phyloP scores from a whole-genome alignment of 2,797 vertebrate genomes.

The Acanthiza pusilla region DNA sequence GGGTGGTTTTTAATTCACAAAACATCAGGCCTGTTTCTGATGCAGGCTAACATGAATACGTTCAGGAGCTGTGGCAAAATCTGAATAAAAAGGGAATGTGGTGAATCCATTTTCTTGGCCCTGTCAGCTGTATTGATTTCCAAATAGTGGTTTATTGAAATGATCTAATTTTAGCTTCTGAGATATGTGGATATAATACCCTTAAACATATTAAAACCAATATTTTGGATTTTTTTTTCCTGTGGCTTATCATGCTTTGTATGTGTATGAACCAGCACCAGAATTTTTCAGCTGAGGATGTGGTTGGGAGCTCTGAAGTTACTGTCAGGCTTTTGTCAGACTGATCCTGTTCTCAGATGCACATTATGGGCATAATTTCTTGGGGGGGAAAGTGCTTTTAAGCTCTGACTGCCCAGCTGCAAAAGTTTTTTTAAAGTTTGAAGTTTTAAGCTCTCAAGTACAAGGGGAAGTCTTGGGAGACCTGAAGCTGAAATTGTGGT shows the following conservation, averaged over 20 bases:
- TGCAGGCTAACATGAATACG: not conserved
- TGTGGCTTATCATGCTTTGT: not conserved
- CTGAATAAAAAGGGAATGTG: not conserved
- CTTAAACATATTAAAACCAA: not conserved
- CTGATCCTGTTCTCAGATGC: not conserved
- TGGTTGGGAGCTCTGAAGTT: not conserved
- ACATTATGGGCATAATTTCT: too few relatives aligned
- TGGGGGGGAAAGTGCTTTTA: not conserved
- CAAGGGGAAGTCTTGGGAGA: not conserved
- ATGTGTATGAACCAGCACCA: rapidly evolving
- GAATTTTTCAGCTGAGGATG: not conserved
- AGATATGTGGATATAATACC: not conserved
- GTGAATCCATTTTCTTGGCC: not conserved
- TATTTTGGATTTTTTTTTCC: not conserved
- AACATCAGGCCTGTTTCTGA: not conserved
- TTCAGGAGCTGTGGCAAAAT: not conserved
- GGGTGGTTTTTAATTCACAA: not conserved
- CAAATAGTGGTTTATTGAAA: not conserved
- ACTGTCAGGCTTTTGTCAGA: not conserved
- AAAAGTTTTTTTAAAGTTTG: not conserved
- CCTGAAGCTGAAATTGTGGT: not conserved
- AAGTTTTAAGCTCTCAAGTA: not conserved
- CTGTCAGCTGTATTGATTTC: not conserved
- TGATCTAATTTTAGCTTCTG: not conserved
- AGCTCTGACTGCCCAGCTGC: not conserved